Percentiles rank a stretch among this genome's conserved stretches.
Conservation (phyloP, 2,113 vertebrate genomes). For the Paramormyrops kingsleyae region DNA sequence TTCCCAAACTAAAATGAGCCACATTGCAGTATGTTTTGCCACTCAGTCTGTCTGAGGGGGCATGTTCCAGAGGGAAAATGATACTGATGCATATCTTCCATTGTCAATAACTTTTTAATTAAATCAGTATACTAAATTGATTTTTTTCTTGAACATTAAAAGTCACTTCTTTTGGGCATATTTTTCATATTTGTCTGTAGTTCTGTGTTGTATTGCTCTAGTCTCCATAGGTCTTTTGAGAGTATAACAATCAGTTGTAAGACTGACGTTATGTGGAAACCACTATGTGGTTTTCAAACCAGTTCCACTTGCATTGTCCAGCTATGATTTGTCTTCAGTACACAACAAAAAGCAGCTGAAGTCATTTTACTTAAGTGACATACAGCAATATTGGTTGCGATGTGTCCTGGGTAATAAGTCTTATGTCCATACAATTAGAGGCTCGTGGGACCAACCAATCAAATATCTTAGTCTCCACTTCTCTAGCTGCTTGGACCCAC, state of each 20-base stretch:
- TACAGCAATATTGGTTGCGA: not conserved
- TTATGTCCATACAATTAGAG: not conserved
- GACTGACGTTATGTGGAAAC: not conserved
- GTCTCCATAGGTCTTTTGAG: not conserved
- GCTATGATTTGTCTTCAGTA: not conserved
- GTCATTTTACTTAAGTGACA: not conserved
- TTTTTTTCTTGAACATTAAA: not conserved
- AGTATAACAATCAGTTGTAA: not conserved
- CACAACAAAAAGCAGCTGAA: not conserved
- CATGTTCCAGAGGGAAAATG: no score
- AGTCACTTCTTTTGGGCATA: not conserved
- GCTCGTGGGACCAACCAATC: not conserved
- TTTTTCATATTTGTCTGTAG: not conserved
- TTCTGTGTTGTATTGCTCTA: not conserved
- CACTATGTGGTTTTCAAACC: not conserved
- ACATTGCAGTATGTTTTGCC: not conserved
- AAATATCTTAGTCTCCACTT: no score
- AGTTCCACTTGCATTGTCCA: not conserved
- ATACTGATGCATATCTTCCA: not conserved
- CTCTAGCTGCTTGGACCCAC: no score
- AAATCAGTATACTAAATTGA: not conserved
- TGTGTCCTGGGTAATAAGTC: not conserved
- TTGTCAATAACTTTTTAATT: not conserved
- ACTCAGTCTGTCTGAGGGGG: no score
- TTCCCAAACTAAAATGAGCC: not conserved